Evolutionary conservation across 2,888 invertebrate genomes (phyloP).

Genomic region (Holacanthella duospinosa): DNA sequence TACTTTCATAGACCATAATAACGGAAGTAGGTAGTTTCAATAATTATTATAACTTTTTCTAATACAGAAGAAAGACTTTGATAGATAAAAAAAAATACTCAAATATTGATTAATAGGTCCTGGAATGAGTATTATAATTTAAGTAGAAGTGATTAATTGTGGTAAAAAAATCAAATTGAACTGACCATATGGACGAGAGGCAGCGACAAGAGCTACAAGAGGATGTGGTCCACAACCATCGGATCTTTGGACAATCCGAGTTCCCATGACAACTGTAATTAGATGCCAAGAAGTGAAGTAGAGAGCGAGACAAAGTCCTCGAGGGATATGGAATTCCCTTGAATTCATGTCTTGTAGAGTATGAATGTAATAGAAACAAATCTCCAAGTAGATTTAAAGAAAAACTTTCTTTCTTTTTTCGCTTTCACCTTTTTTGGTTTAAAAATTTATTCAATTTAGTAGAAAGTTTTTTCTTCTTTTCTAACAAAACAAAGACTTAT

Average conservation of each 20-base stretch:
- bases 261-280: background rate
- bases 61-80: too few species aligned
- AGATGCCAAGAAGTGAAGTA: background rate
- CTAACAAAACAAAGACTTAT: too few species aligned
- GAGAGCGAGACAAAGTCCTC: background rate
- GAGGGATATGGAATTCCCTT: background rate
- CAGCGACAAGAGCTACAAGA: conserved; percentile 36
- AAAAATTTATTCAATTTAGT: background rate
- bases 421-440: too few species aligned
- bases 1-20: too few species aligned
- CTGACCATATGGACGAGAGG: conserved; percentile 29
- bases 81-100: too few species aligned
- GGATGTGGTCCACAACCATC: conserved; percentile 37
- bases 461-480: background rate
- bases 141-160: too few species aligned
- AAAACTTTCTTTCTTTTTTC: background rate
- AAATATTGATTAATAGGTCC: too few species aligned
- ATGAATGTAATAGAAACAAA: conserved; percentile 31
- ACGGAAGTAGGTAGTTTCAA: too few species aligned
- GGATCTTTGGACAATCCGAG: conserved; percentile 26
- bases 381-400: conserved; percentile 2
- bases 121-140: too few species aligned
- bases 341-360: conserved; percentile 21
- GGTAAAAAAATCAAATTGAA: background rate
- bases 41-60: too few species aligned